Evolutionary conservation across 1,140 invertebrate species (phyloP).

Genomic region (Hydropsyche tenuis): DNA sequence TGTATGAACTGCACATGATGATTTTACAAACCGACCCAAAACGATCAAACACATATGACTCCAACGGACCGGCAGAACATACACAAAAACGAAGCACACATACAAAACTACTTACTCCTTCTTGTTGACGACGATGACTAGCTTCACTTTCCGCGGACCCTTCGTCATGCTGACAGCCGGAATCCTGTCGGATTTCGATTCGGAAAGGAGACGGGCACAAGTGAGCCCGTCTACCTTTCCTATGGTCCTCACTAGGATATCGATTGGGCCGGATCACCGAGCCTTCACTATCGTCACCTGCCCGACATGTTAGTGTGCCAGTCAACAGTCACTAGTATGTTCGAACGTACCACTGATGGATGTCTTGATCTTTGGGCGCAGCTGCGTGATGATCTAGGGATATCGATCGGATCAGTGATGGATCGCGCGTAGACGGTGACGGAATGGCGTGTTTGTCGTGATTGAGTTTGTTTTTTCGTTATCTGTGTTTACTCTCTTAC

Average conservation of each 20-base stretch:
- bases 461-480: no score
- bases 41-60: background rate
- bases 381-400: no score
- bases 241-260: background rate
- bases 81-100: background rate
- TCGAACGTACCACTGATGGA: no score
- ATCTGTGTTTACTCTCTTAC: no score
- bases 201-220: conserved; percentile 14
- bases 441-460: no score
- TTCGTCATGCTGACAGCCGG: conserved; percentile 61
- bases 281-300: conserved; percentile 19
- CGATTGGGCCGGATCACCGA: conserved; percentile 22
- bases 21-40: no score
- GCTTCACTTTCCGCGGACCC: conserved; percentile 64
- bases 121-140: conserved; percentile 66
- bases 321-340: no score
- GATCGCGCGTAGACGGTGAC: no score
- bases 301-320: background rate
- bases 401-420: no score
- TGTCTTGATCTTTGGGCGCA: no score
- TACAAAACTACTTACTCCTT: conserved; percentile 60
- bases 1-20: no score
- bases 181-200: conserved; percentile 28
- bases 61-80: background rate
- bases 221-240: background rate